Conservation (phyloP, 2,888 invertebrate genomes). For the Drosophila histrio region DNA sequence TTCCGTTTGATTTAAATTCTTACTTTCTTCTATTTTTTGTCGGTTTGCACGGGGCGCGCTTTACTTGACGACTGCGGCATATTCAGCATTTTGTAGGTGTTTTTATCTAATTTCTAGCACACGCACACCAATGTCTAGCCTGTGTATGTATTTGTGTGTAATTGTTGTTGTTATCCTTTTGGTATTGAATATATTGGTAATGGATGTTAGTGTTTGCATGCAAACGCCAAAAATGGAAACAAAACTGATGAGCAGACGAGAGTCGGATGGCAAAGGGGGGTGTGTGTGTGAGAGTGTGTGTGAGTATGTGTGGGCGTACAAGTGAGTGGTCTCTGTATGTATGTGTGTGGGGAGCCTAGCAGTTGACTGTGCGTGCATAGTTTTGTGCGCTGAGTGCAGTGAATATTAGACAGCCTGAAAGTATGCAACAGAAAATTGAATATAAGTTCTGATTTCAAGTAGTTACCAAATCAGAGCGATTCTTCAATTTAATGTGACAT, state of each 20-base stretch:
- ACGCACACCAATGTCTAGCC: slow-evolving; percentile 56
- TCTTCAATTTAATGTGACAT: slow-evolving; percentile 10
- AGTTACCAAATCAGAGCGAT: slow-evolving; percentile 15
- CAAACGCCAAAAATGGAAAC: slow-evolving; percentile 70
- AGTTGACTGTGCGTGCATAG: slow-evolving; percentile 39
- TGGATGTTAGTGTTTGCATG: slow-evolving; percentile 72
- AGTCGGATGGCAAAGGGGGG: slow-evolving; percentile 3
- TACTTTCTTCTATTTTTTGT: slow-evolving; percentile 6
- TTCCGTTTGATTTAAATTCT: slow-evolving; percentile 16
- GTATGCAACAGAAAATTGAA: slow-evolving; percentile 38
- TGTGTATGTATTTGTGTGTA: slow-evolving; percentile 23
- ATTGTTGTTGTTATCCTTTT: slow-evolving; percentile 63
- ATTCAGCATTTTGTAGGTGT: slow-evolving; percentile 76
- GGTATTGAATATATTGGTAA: slow-evolving; percentile 76
- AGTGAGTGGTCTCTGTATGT: background rate
- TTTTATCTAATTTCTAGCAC: slow-evolving; percentile 80
- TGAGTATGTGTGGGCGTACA: slow-evolving; percentile 23
- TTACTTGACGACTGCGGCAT: slow-evolving; percentile 79
- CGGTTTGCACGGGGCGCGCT: slow-evolving; percentile 73
- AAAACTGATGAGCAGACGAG: slow-evolving; percentile 44
- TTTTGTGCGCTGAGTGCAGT: slow-evolving; percentile 25
- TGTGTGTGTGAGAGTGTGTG: slow-evolving; percentile 6
- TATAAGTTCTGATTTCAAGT: slow-evolving; percentile 3
- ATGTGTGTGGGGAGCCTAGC: background rate
- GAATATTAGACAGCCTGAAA: slow-evolving; percentile 29